Percentiles rank a stretch among this genome's conserved stretches.
phyloP scores from a whole-genome alignment of 1,140 invertebrate species.

The Dolichoris vasculosae region DNA sequence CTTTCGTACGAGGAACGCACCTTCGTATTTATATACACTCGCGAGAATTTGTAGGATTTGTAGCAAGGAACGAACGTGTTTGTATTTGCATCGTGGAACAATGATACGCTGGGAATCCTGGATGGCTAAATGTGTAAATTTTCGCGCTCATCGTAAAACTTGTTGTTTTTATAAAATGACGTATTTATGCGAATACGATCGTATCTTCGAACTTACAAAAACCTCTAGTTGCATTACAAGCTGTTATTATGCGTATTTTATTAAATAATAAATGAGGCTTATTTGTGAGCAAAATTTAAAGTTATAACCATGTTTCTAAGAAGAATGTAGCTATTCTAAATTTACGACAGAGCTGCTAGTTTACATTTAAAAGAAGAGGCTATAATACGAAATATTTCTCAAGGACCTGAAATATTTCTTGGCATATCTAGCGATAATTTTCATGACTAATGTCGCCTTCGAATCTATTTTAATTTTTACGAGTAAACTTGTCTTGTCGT shows the following conservation, averaged over 20 bases:
- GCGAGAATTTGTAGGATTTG: not conserved
- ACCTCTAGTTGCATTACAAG: not conserved
- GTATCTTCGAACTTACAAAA: not conserved
- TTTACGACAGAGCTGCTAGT: not conserved
- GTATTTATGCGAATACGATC: not conserved
- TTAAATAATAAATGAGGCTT: constrained; percentile 13
- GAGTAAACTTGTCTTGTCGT: too few relatives aligned
- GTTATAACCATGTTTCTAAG: not conserved
- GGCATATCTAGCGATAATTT: not conserved
- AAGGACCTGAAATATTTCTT: not conserved
- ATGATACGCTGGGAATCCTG: not conserved
- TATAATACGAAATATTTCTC: not conserved
- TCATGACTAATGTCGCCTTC: not conserved
- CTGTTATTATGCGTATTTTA: constrained; percentile 6
- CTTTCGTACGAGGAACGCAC: constrained; percentile 58
- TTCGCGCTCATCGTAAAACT: not conserved
- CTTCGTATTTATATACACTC: not conserved
- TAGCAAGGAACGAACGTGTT: not conserved
- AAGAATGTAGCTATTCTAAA: not conserved
- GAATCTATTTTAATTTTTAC: not conserved
- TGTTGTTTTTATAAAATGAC: not conserved
- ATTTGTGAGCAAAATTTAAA: not conserved
- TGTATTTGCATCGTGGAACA: not conserved
- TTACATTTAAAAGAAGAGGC: not conserved
- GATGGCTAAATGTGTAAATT: not conserved